phyloP scores from a whole-genome alignment of 64 coral and sea anemone species.

The Catalaphyllia jardinei region DNA sequence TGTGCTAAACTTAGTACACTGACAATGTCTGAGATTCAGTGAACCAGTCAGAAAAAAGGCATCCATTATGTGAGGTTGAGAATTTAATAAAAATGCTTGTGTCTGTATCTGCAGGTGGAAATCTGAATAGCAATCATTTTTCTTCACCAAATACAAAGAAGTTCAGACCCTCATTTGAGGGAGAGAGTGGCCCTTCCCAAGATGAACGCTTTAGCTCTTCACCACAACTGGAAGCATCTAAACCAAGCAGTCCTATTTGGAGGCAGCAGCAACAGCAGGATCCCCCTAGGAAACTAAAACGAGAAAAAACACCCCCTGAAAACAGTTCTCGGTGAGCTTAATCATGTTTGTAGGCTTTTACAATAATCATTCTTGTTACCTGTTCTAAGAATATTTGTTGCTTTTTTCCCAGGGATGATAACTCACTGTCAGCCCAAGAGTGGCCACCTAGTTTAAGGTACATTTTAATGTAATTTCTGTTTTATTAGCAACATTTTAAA shows the following conservation, averaged over 20 bases:
- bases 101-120: conserved; percentile 3
- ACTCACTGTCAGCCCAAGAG: conserved; percentile 74
- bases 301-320: background rate
- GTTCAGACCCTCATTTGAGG: conserved; percentile 23
- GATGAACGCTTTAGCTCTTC: background rate
- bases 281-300: background rate
- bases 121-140: conserved; percentile 21
- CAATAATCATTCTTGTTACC: background rate
- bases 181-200: background rate
- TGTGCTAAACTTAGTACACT: too few species aligned
- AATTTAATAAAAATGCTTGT: background rate
- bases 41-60: too few species aligned
- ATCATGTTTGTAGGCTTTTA: background rate
- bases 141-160: conserved; percentile 15
- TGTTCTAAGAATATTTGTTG: background rate
- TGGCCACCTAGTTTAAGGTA: conserved; percentile 99
- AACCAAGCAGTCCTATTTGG: background rate
- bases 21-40: too few species aligned
- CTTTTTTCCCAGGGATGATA: conserved; percentile 51
- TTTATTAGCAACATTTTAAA: background rate
- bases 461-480: background rate
- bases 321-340: conserved; percentile 5
- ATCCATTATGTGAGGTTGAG: background rate
- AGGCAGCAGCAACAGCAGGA: conserved; percentile 1
- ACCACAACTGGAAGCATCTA: background rate